Conservation (phyloP, 2,888 invertebrate genomes). For the Azorinus chamasolen region DNA sequence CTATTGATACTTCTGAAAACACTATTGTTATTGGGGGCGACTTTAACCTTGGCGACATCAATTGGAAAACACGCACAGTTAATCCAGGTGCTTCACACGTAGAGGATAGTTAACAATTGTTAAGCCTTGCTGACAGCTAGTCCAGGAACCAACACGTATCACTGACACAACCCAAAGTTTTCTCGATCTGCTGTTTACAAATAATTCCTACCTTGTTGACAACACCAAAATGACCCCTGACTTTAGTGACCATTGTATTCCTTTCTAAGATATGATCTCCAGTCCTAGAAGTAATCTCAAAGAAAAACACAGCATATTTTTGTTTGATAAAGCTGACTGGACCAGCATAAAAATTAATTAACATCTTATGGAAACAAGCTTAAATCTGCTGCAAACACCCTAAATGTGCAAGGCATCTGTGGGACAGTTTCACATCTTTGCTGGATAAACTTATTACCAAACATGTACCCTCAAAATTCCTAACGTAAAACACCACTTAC, state of each 20-base stretch:
- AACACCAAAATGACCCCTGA: neutral
- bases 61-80: neutral
- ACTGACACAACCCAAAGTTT: neutral
- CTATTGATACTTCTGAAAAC: neutral
- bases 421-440: neutral
- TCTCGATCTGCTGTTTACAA: neutral
- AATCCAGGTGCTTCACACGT: neutral
- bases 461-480: neutral
- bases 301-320: constrained; percentile 7
- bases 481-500: neutral
- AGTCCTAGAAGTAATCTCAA: constrained; percentile 23
- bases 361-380: too few relatives aligned
- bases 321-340: constrained; percentile 30
- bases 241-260: neutral
- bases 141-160: neutral
- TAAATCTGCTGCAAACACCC: too few relatives aligned
- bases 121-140: neutral
- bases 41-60: neutral
- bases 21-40: neutral
- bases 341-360: constrained; percentile 3
- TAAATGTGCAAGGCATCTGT: constrained; percentile 9
- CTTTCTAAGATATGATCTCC: constrained; percentile 13
- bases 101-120: neutral
- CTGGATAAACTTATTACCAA: neutral
- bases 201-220: neutral